Base-by-base conservation (phyloP, 1,140 invertebrate genomes). In the Diploscapter pachys region DNA sequence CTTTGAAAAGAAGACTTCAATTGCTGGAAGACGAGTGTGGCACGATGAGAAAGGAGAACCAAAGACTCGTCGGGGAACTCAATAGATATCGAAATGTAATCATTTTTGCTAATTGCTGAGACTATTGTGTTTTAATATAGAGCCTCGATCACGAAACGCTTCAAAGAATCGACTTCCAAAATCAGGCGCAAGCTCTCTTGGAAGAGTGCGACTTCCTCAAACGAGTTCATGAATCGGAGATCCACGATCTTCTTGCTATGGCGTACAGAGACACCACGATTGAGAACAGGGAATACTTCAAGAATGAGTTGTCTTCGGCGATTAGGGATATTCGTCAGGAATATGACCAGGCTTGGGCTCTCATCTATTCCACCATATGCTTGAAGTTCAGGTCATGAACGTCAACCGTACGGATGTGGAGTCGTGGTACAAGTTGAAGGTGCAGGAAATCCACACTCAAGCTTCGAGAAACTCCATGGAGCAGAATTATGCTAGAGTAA, bases 391-490 rank as follows among this genome's bases (percentile, higher is more conserved):
- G 69, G 61, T 76, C 73, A 88, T 87, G 77, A 88, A 88, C 79
- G 72, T 76, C 71, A 88, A 87, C 80, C 77, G 86, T 5, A 87
- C 87, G 69, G 83, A 86, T 62, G 84, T 88, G 71, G 83, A 85
- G 63, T 82, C 80, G 5, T 85, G 83, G 83, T 85, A 85, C 82
- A 85, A 85, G 61, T 68, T 82, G 49, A 83, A 80, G 69, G 84
- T 89, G 11, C 88, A 89, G 84, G 88, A 89, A 80, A 87, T 88
- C 82, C 86, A 88, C 72, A 88, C 87, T 63, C 87, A 87, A 51
- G 85, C 86, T 63, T 87, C 86, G 55, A 86, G 87, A 63, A 86
- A 88, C 76, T 88, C 88, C 81, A 87, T 88, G 86, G 88, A 89
- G 76, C 85, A 87, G 56, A 85, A 86, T 3, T 87, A 88, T 76